Evolutionary conservation across 2,113 vertebrate genomes (phyloP).

Genomic region (Megaptera novaeangliae): DNA sequence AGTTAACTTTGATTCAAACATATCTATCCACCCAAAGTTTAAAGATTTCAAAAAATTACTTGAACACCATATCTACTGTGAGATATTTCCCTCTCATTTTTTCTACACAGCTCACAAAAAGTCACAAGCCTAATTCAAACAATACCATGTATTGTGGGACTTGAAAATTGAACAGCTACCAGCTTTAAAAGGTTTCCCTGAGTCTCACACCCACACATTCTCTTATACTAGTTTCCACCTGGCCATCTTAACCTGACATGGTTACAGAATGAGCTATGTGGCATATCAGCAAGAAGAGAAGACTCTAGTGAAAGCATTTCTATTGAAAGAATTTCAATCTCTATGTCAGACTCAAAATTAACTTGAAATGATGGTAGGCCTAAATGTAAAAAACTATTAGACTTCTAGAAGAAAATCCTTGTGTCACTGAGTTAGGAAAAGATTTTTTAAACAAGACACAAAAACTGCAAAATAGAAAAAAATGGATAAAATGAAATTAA

Average conservation of each 20-base stretch:
- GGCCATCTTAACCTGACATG: background rate
- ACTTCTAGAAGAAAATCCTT: conserved; percentile 12
- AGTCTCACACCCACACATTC: background rate
- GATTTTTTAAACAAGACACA: conserved; percentile 19
- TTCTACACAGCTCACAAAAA: conserved; percentile 14
- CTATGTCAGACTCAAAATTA: background rate
- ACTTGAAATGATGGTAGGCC: background rate
- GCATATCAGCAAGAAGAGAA: background rate
- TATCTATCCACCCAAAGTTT: background rate
- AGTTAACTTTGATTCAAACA: background rate
- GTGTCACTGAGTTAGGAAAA: background rate
- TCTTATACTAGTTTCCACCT: background rate
- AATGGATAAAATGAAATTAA: background rate
- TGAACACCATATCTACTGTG: background rate
- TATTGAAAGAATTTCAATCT: background rate
- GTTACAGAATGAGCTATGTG: background rate
- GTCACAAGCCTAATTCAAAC: conserved; percentile 6
- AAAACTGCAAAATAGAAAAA: background rate
- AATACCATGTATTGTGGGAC: background rate
- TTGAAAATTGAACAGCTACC: background rate
- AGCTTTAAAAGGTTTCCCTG: background rate
- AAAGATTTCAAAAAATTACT: conserved; percentile 17
- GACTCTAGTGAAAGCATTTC: background rate
- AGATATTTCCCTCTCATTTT: background rate
- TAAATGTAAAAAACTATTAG: background rate